These are phyloP conservation scores for Phyllotreta cruciferae DNA, from an alignment of 2,888 invertebrate genomes.

Conservation along the genomic window DNA sequence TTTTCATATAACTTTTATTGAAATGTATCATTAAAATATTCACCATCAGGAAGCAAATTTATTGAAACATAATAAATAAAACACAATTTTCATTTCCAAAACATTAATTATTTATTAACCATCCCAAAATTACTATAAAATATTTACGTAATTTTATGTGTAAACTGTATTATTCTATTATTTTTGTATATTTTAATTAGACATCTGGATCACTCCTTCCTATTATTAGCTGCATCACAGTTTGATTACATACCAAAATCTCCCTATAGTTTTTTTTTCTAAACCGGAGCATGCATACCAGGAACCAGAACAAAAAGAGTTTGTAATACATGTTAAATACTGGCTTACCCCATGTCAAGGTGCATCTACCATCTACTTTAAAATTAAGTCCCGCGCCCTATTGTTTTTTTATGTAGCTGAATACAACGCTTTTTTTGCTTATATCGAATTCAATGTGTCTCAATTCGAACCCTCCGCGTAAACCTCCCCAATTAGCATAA, in stretches of 20 bases:
- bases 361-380: slow-evolving; percentile 41
- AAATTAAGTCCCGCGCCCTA: slow-evolving; percentile 42
- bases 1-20: no score
- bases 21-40: no score
- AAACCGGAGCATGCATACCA: slow-evolving; percentile 31
- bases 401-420: slow-evolving; percentile 40
- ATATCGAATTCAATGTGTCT: slow-evolving; percentile 41
- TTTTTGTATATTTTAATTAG: slow-evolving; percentile 16
- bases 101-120: no score
- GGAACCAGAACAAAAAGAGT: slow-evolving; percentile 37
- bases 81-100: no score
- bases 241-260: slow-evolving; percentile 38
- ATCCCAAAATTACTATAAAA: no score
- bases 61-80: no score
- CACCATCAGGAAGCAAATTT: no score
- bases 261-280: slow-evolving; percentile 33
- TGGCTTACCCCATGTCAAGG: slow-evolving; percentile 39
- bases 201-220: slow-evolving; percentile 17
- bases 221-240: slow-evolving; percentile 21
- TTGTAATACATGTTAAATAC: slow-evolving; percentile 43
- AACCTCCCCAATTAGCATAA: slow-evolving; percentile 44
- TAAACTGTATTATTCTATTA: background rate
- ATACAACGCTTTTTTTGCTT: slow-evolving; percentile 37
- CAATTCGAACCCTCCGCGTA: slow-evolving; percentile 39
- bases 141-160: background rate